A percentile compares a stretch with the other conserved stretches of the same genome.
These are phyloP conservation scores for Copsychus sechellarum DNA, from an alignment of 2,113 vertebrate genomes.

Conservation along the genomic window DNA sequence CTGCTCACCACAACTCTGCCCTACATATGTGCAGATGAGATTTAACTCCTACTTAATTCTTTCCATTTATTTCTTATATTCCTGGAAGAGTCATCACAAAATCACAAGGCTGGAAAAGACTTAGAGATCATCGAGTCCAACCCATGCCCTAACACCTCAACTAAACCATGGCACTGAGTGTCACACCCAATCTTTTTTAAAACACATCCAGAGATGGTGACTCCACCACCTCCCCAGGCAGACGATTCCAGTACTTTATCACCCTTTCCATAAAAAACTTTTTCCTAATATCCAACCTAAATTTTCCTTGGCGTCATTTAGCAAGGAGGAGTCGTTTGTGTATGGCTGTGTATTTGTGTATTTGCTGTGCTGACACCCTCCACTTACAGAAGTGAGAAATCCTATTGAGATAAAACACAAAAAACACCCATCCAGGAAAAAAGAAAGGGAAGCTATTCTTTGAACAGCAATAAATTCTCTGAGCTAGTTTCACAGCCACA, in stretches of 20 bases:
- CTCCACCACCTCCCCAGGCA: not conserved
- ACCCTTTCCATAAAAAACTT: not conserved
- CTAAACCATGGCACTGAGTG: not conserved
- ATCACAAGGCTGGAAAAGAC: not conserved
- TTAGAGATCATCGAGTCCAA: not conserved
- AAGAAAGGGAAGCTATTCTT: not conserved
- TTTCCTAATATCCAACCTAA: not conserved
- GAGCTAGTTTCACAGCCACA: not conserved
- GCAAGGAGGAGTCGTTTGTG: constrained; percentile 23
- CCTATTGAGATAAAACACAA: constrained; percentile 40
- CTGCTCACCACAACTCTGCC: not conserved
- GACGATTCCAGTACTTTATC: not conserved
- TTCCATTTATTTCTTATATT: not conserved
- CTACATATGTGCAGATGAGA: accelerated
- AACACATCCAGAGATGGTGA: not conserved
- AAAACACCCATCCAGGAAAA: constrained; percentile 3
- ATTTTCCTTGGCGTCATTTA: not conserved
- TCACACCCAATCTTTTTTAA: not conserved
- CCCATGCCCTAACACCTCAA: not conserved
- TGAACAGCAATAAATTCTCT: constrained; percentile 30
- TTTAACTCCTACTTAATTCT: not conserved
- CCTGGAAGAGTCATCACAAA: not conserved
- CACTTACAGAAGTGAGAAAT: constrained; percentile 22
- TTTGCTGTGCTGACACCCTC: not conserved
- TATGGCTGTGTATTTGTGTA: not conserved